These are phyloP conservation scores for Petrolisthes manimaculis DNA, from an alignment of 2,888 invertebrate species.

Conservation along the genomic window DNA sequence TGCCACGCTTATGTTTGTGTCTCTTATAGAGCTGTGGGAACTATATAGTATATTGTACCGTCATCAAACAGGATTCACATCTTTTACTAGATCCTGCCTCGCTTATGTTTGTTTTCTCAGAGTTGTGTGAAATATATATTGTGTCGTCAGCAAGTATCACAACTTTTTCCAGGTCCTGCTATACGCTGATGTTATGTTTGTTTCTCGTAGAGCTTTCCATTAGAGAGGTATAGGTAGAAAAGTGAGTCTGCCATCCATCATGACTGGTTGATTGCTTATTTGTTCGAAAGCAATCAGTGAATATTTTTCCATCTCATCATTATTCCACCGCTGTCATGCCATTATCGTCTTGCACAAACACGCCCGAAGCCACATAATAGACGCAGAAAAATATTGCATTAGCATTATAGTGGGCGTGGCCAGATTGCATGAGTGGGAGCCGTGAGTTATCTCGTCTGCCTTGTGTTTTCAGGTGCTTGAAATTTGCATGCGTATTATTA, in stretches of 20 bases:
- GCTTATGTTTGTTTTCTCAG: too few species aligned
- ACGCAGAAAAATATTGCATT: neutral
- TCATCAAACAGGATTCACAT: too few species aligned
- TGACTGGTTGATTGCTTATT: neutral
- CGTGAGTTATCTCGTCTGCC: constrained; percentile 17
- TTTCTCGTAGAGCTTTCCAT: too few species aligned
- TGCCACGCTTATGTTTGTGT: too few species aligned
- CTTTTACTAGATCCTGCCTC: too few species aligned
- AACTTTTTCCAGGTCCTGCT: too few species aligned
- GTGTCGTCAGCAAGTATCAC: too few species aligned
- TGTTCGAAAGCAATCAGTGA: neutral
- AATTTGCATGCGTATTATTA: constrained; percentile 34
- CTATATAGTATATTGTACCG: too few species aligned
- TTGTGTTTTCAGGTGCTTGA: constrained; percentile 36
- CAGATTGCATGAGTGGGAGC: neutral
- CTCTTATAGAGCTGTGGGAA: too few species aligned
- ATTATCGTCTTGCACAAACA: neutral
- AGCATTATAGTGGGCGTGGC: neutral
- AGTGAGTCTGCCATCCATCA: neutral
- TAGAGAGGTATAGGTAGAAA: too few species aligned
- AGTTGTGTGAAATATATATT: too few species aligned
- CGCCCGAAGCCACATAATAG: neutral
- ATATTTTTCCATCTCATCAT: constrained; percentile 15
- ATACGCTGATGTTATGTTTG: too few species aligned
- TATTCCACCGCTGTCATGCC: neutral